phyloP scores from a whole-genome alignment of 2,797 vertebrate species.

The Jordanella pulchra region DNA sequence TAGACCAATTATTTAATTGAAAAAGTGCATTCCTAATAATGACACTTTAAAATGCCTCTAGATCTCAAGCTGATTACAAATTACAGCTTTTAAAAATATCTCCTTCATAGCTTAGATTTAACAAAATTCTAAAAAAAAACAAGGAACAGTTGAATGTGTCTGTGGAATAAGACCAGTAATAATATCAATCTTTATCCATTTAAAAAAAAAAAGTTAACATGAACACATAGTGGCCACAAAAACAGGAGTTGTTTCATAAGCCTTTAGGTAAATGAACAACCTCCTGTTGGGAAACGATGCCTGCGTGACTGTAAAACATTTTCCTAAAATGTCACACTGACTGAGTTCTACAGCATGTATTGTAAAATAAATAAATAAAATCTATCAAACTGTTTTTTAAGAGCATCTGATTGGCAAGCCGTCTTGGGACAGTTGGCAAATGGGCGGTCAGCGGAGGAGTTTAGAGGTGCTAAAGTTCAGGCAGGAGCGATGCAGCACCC shows the following conservation, averaged over 20 bases:
- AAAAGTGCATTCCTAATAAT: too few relatives aligned
- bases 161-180: constrained; percentile 5
- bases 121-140: constrained; percentile 27
- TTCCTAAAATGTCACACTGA: constrained; percentile 39
- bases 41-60: too few relatives aligned
- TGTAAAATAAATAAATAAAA: constrained; percentile 61
- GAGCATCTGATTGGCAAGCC: constrained; percentile 82
- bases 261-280: constrained; percentile 32
- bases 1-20: too few relatives aligned
- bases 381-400: constrained; percentile 67
- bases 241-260: constrained; percentile 24
- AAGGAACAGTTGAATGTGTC: constrained; percentile 16
- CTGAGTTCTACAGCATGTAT: constrained; percentile 55
- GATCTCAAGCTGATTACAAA: constrained; percentile 55
- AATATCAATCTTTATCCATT: constrained; percentile 18
- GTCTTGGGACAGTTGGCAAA: constrained; percentile 83
- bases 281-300: constrained; percentile 30
- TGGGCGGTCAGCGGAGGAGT: constrained; percentile 83
- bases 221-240: constrained; percentile 13
- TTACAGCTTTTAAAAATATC: constrained; percentile 43
- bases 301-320: constrained; percentile 30
- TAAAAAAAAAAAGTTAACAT: constrained; percentile 17
- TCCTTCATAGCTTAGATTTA: constrained; percentile 36
- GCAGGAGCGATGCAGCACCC: constrained; percentile 78
- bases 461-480: constrained; percentile 84